Percentiles rank a stretch among this genome's conserved stretches.
phyloP scores from a whole-genome alignment of 2,888 invertebrate species.

The Pseudoips prasinana region DNA sequence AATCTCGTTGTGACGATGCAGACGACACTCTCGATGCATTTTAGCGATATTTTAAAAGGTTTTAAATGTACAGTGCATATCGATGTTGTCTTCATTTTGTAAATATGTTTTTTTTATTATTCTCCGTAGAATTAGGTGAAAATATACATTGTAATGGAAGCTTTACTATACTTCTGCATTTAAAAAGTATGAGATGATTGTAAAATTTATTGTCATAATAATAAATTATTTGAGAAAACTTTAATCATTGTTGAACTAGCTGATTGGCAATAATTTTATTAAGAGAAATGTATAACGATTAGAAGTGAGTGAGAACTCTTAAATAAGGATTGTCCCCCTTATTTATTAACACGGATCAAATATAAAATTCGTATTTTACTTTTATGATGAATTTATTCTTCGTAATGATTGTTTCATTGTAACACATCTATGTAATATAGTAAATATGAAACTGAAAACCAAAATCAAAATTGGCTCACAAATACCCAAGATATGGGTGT shows the following conservation, averaged over 20 bases:
- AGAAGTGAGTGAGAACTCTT: conserved; percentile 42
- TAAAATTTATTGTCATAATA: conserved; percentile 47
- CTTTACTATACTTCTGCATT: conserved; percentile 61
- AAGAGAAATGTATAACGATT: conserved; percentile 61
- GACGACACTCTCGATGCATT: conserved; percentile 39
- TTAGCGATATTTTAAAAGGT: conserved; percentile 45
- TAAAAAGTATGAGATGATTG: conserved; percentile 46
- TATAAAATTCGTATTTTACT: too few species aligned
- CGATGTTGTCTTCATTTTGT: conserved; percentile 65
- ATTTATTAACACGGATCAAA: too few species aligned
- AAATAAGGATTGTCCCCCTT: conserved; percentile 49
- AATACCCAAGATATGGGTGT: too few species aligned
- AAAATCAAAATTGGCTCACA: too few species aligned
- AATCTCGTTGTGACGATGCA: conserved; percentile 25
- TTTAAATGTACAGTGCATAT: conserved; percentile 69
- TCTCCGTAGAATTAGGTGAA: conserved; percentile 47
- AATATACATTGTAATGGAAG: conserved; percentile 48
- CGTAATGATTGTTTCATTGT: too few species aligned
- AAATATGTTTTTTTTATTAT: conserved; percentile 58
- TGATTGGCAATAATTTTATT: conserved; percentile 74
- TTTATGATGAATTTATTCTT: too few species aligned
- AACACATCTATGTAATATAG: too few species aligned
- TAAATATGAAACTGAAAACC: too few species aligned
- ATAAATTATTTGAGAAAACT: conserved; percentile 43
- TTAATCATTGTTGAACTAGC: conserved; percentile 65